Conservation (phyloP, 2,113 vertebrate genomes). For the Meleagris gallopavo region DNA sequence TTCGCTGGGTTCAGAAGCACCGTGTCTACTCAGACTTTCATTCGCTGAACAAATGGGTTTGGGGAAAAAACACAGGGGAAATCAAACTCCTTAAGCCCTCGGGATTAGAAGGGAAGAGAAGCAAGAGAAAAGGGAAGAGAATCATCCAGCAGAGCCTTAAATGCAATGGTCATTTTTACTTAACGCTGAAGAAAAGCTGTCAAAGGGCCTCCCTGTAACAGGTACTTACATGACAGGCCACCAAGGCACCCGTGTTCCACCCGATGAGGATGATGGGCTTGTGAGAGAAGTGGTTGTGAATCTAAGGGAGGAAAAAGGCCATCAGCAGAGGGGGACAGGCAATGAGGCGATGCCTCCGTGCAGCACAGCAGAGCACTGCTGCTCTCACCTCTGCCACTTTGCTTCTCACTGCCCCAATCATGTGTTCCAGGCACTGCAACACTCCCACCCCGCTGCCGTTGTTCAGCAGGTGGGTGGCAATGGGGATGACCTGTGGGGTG, state of each 20-base stretch:
- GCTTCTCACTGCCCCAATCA: constrained; percentile 89
- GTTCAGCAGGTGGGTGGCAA: constrained; percentile 87
- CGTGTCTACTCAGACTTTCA: rapidly evolving
- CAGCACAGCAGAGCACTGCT: rapidly evolving
- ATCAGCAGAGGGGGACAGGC: background rate
- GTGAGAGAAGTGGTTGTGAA: constrained; percentile 95
- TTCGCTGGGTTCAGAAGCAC: background rate
- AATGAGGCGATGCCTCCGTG: rapidly evolving
- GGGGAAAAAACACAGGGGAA: rapidly evolving
- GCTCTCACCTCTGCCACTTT: constrained; percentile 92
- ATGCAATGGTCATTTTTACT: rapidly evolving
- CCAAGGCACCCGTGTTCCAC: constrained; percentile 95
- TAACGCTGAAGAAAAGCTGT: background rate
- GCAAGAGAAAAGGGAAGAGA: background rate
- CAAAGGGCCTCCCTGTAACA: rapidly evolving
- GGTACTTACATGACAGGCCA: constrained; percentile 93
- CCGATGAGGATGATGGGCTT: constrained; percentile 95
- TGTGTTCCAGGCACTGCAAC: constrained; percentile 95
- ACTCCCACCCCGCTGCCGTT: constrained; percentile 88
- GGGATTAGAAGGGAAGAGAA: rapidly evolving
- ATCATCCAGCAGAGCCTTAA: background rate
- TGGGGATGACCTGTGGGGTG: constrained; percentile 88
- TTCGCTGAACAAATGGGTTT: background rate
- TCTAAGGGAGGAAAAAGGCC: constrained; percentile 71
- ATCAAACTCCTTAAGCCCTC: background rate